Evolutionary conservation across 2,113 vertebrate species (phyloP), one percentile per base, ranked within the genome.

Genomic region (Neomonachus schauinslandi): DNA sequence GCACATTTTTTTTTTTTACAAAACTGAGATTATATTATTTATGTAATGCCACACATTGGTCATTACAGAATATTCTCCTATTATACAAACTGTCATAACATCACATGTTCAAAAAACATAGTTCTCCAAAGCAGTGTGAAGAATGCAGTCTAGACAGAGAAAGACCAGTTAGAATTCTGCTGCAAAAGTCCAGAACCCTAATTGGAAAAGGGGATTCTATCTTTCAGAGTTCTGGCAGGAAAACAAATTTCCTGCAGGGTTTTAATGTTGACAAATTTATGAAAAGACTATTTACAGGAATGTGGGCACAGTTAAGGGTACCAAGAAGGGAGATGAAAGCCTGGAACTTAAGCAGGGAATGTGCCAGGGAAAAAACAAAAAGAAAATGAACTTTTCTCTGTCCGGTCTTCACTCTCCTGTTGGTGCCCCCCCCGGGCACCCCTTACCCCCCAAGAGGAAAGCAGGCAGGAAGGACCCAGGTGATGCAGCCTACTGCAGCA

Each of bases 251-350:
- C 49, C 71, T 53, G 55, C 36, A 61, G 6, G 69, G 51, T 67
- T 92, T 92, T 71, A 82, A 19, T 76, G 18, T 11, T 77, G 42
- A 69, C 15, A 61, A 82, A 94, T 69, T 80, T 86, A 42, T 76
- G 28, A 53, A 91, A 87, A 46, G 36, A 24, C 11, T 53, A 65
- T 85, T 90, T 87, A 88, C 1, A 63, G 71, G 76, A 77, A 6
- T 85, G 36, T 74, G 31, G 26, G 61, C n/a, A 95, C 13, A 5
- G n/a, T 91, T 91, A 81, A 80, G 2, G 16, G 22, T 51, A 53
- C 12, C 49, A 46, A 26, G 3, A 76, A 51, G n/a, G 74, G n/a
- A 89, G 49, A 88, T 11, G 22, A 57, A 85, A 61, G 2, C 24
- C 36, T 65, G 26, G 39, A 24, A 92, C 22, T 79, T 22, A 24